These are phyloP conservation scores for Sebastes melanostomus DNA, from an alignment of 2,797 vertebrate species.

Conservation along the genomic window DNA sequence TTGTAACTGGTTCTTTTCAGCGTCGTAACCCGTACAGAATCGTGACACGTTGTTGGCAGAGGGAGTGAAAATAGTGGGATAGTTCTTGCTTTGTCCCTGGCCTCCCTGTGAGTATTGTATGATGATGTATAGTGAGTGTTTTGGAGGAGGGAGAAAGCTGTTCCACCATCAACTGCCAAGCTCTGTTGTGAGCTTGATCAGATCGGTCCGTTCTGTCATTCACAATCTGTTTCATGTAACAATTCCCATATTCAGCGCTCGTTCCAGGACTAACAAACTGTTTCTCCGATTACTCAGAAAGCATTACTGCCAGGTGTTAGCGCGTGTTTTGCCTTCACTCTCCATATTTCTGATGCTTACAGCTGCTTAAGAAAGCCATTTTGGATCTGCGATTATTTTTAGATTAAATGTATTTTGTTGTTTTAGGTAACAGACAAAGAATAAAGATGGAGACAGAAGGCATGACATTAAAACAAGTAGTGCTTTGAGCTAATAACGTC, in stretches of 20 bases:
- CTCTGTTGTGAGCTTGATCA: slow-evolving; percentile 45
- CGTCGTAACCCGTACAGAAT: slow-evolving; percentile 2
- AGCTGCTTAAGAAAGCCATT: slow-evolving; percentile 12
- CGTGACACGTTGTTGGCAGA: slow-evolving; percentile 45
- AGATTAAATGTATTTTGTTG: background rate
- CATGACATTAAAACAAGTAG: background rate
- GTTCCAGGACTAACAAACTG: slow-evolving; percentile 31
- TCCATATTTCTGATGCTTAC: background rate
- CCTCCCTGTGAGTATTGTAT: slow-evolving; percentile 40
- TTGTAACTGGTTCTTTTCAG: background rate
- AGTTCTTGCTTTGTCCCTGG: slow-evolving; percentile 47
- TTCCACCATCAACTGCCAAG: slow-evolving; percentile 59
- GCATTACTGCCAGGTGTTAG: slow-evolving; percentile 27
- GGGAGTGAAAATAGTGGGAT: slow-evolving; percentile 40
- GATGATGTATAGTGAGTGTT: slow-evolving; percentile 50
- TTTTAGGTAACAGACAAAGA: background rate
- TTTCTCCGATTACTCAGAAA: slow-evolving; percentile 11
- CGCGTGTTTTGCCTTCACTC: background rate
- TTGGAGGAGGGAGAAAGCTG: slow-evolving; percentile 62
- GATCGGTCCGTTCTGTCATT: slow-evolving; percentile 44
- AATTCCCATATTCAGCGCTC: slow-evolving; percentile 27
- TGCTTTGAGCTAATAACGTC: background rate
- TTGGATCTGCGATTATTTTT: background rate
- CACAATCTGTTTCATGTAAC: slow-evolving; percentile 62
- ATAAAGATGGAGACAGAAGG: background rate